phyloP scores from a whole-genome alignment of 2,797 vertebrate genomes.

The Tachyglossus aculeatus region DNA sequence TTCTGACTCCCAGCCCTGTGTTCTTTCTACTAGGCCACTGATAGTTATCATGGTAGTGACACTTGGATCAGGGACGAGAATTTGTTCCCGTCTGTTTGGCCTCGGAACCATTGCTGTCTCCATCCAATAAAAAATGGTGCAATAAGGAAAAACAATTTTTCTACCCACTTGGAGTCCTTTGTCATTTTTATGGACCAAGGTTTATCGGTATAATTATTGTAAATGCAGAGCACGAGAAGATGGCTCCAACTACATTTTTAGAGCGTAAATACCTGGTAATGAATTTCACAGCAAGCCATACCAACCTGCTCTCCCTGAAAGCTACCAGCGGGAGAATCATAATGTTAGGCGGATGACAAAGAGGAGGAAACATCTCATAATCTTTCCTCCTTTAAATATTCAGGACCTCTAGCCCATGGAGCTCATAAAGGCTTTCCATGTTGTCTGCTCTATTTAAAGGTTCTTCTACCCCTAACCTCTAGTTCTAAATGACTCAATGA shows the following conservation, averaged over 20 bases:
- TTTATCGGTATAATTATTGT: slow-evolving; percentile 77
- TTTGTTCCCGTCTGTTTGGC: slow-evolving; percentile 4
- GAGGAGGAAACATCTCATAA: slow-evolving; percentile 49
- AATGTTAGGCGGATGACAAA: slow-evolving; percentile 67
- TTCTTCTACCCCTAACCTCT: slow-evolving; percentile 8
- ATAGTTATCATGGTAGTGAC: too few species aligned
- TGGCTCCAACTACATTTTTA: slow-evolving; percentile 65
- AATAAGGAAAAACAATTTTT: slow-evolving; percentile 56
- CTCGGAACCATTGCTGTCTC: slow-evolving; percentile 6
- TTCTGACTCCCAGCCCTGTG: too few species aligned
- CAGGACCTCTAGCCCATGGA: slow-evolving; percentile 29
- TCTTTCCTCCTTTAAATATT: slow-evolving; percentile 43
- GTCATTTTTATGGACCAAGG: slow-evolving; percentile 73
- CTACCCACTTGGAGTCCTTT: slow-evolving; percentile 68
- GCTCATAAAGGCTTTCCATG: slow-evolving; percentile 7
- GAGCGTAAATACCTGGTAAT: slow-evolving; percentile 65
- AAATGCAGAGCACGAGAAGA: slow-evolving; percentile 70
- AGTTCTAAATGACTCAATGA: slow-evolving; percentile 15
- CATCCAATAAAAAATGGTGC: slow-evolving; percentile 40
- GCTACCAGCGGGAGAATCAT: slow-evolving; percentile 67
- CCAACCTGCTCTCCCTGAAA: slow-evolving; percentile 67
- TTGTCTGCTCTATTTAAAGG: slow-evolving; percentile 13
- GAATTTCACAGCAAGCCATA: slow-evolving; percentile 64
- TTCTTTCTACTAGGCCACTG: too few species aligned
- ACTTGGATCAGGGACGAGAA: neutral